phyloP scores from a whole-genome alignment of 37 sponge, comb jelly and placozoan genomes.

The Haliclona indistincta region DNA sequence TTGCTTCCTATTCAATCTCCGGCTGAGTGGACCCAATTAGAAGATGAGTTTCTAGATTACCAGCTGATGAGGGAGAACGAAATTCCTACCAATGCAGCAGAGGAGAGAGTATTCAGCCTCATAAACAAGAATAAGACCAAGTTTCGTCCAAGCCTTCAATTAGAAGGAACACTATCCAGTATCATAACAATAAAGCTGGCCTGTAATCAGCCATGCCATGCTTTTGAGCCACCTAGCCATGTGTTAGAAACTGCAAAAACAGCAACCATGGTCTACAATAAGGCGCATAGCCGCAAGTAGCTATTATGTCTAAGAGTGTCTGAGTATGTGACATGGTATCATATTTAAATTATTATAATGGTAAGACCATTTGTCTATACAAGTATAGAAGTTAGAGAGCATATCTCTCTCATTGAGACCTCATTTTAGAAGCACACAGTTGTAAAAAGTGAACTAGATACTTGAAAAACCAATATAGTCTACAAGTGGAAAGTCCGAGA shows the following conservation, averaged over 20 bases:
- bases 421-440: no score
- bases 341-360: no score
- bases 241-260: constrained; percentile 3
- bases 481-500: no score
- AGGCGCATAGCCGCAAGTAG: no score
- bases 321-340: no score
- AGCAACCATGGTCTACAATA: constrained; percentile 13
- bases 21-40: background rate
- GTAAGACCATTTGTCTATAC: no score
- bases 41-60: constrained; percentile 41
- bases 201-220: constrained; percentile 13
- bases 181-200: constrained; percentile 13
- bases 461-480: no score
- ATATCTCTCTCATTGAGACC: no score
- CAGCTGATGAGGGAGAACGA: constrained; percentile 32
- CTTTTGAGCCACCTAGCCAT: constrained; percentile 18
- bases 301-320: no score
- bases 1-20: background rate
- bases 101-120: constrained; percentile 39
- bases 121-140: constrained; percentile 37
- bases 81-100: constrained; percentile 54
- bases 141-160: constrained; percentile 6
- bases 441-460: no score
- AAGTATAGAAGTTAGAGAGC: no score
- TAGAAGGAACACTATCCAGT: constrained; percentile 34